Conservation (phyloP, 2,888 invertebrate species). For the Coenonympha arcania region DNA sequence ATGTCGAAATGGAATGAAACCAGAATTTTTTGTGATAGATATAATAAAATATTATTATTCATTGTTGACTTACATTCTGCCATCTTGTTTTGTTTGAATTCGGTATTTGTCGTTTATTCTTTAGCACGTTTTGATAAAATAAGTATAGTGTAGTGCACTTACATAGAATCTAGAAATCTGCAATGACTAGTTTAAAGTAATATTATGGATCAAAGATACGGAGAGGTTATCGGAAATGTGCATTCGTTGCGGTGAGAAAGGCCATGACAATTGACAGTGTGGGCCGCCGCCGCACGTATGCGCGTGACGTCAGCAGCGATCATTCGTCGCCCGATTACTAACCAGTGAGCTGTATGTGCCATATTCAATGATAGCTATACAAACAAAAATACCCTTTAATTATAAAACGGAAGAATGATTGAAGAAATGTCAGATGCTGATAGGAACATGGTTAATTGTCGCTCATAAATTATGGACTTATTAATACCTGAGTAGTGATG, state of each 20-base stretch:
- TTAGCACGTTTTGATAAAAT: constrained; percentile 6
- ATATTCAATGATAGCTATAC: constrained; percentile 53
- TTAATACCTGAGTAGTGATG: too few species aligned
- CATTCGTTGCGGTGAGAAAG: constrained; percentile 7
- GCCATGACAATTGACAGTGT: not conserved
- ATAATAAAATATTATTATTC: too few species aligned
- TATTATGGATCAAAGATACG: constrained; percentile 3
- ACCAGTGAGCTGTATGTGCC: constrained; percentile 62
- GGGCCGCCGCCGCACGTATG: constrained; percentile 48
- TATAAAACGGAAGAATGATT: constrained; percentile 36
- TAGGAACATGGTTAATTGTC: too few species aligned
- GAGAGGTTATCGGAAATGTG: constrained; percentile 16
- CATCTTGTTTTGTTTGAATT: too few species aligned
- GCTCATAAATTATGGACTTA: too few species aligned
- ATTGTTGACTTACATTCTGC: too few species aligned
- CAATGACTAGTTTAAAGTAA: too few species aligned
- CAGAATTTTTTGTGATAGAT: not conserved
- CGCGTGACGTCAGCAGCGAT: constrained; percentile 57
- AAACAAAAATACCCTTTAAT: constrained; percentile 45
- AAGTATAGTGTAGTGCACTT: too few species aligned
- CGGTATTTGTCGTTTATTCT: too few species aligned
- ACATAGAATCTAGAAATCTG: too few species aligned
- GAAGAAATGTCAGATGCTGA: constrained; percentile 2
- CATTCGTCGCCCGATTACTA: constrained; percentile 45
- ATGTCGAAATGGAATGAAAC: not conserved